Percentiles rank a stretch among this genome's conserved stretches.
These are phyloP conservation scores for Phortica okadai DNA, from an alignment of 2,888 invertebrate genomes.

Conservation along the genomic window DNA sequence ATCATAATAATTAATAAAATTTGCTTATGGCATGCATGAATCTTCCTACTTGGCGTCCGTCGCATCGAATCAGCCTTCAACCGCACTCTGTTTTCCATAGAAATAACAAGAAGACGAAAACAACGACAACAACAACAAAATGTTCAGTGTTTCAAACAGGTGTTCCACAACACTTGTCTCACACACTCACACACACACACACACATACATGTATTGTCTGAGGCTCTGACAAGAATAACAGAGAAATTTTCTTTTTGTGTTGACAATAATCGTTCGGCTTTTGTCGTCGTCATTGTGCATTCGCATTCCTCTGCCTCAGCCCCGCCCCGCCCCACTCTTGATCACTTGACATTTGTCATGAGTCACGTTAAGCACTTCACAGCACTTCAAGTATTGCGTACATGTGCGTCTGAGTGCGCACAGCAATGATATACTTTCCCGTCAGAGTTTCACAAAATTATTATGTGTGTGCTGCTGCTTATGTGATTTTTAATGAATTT, in stretches of 20 bases:
- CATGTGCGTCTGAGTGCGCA: background rate
- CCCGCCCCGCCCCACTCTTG: background rate
- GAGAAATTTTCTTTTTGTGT: background rate
- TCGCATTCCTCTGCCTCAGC: background rate
- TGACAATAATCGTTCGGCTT: background rate
- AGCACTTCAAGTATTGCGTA: background rate
- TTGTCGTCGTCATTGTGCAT: background rate
- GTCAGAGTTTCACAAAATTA: background rate
- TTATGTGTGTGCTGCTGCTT: background rate
- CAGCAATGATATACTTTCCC: background rate
- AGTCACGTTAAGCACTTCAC: background rate
- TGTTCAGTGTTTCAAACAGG: conserved; percentile 18
- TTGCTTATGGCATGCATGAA: conserved; percentile 33
- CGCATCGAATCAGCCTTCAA: background rate
- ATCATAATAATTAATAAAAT: conserved; percentile 38
- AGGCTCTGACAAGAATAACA: background rate
- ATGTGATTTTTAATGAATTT: background rate
- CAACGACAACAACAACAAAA: background rate
- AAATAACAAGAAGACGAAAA: background rate
- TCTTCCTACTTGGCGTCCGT: background rate
- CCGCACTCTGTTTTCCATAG: background rate
- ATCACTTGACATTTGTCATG: background rate
- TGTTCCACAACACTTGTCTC: conserved; percentile 6
- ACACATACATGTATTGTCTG: background rate
- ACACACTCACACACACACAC: background rate